These are phyloP conservation scores for Cylloceria caligata DNA, from an alignment of 2,888 invertebrate genomes.

Conservation along the genomic window DNA sequence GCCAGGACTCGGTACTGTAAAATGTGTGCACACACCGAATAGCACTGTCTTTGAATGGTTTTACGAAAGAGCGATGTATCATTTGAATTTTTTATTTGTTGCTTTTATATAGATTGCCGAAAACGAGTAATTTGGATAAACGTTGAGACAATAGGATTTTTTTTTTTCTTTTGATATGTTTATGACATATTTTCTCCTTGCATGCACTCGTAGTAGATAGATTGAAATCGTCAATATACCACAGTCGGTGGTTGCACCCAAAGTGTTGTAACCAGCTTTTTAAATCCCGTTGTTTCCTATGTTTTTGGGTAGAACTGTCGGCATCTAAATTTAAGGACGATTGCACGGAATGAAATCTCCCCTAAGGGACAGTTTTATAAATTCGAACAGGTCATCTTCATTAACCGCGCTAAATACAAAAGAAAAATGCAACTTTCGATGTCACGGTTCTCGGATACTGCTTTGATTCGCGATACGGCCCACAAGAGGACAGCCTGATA, in stretches of 20 bases:
- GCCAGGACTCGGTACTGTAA: not conserved
- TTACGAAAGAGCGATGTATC: conserved; percentile 35
- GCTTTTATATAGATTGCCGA: conserved; percentile 16
- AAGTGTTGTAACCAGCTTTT: conserved; percentile 60
- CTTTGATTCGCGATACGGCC: conserved; percentile 74
- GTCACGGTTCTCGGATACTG: conserved; percentile 72
- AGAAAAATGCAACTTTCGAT: conserved; percentile 70
- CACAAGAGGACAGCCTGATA: conserved; percentile 65
- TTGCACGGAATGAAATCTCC: conserved; percentile 81
- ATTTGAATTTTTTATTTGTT: conserved; percentile 28
- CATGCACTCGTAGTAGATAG: conserved; percentile 75
- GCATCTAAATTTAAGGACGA: conserved; percentile 82
- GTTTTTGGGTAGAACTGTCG: conserved; percentile 78
- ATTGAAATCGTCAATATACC: conserved; percentile 41
- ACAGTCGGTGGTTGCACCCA: conserved; percentile 40
- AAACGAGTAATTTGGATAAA: conserved; percentile 55
- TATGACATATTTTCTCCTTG: conserved; percentile 66
- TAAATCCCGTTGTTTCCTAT: conserved; percentile 65
- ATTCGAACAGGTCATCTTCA: conserved; percentile 72
- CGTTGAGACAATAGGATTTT: conserved; percentile 59
- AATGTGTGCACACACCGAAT: conserved; percentile 1
- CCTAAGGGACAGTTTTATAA: conserved; percentile 83
- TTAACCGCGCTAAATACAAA: conserved; percentile 69
- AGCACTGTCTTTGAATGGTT: conserved; percentile 11
- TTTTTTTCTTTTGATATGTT: conserved; percentile 36